Evolutionary conservation across 2,113 vertebrate genomes (phyloP).

Genomic region (Rissa tridactyla): DNA sequence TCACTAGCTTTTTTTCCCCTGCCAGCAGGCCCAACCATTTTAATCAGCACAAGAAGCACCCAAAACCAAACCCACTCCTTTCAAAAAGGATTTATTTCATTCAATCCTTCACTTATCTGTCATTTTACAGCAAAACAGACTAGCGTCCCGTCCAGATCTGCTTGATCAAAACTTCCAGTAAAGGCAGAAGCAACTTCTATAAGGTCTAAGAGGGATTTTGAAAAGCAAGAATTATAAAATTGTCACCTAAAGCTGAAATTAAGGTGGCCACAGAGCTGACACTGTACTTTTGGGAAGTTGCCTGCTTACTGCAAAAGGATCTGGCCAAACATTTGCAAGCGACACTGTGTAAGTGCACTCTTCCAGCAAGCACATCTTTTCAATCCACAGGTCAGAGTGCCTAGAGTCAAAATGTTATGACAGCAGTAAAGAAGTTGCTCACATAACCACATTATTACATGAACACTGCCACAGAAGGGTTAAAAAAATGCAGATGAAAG

Average conservation of each 20-base stretch:
- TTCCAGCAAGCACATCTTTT: background rate
- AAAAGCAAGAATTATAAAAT: background rate
- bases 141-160: background rate
- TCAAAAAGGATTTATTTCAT: background rate
- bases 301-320: background rate
- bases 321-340: background rate
- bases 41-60: background rate
- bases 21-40: background rate
- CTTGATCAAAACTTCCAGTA: background rate
- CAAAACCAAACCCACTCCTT: background rate
- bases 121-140: background rate
- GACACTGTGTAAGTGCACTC: background rate
- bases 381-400: background rate
- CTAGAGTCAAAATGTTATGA: background rate
- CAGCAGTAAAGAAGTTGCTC: background rate
- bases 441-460: rapidly evolving
- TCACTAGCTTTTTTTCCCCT: background rate
- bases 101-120: background rate
- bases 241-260: background rate
- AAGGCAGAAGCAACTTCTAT: background rate
- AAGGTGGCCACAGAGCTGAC: background rate
- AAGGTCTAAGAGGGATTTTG: background rate
- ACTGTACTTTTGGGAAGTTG: background rate
- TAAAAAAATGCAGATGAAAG: background rate
- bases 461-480: background rate